Base-by-base conservation (phyloP, 2,888 invertebrate species). In the Platerodrilus igneus region DNA sequence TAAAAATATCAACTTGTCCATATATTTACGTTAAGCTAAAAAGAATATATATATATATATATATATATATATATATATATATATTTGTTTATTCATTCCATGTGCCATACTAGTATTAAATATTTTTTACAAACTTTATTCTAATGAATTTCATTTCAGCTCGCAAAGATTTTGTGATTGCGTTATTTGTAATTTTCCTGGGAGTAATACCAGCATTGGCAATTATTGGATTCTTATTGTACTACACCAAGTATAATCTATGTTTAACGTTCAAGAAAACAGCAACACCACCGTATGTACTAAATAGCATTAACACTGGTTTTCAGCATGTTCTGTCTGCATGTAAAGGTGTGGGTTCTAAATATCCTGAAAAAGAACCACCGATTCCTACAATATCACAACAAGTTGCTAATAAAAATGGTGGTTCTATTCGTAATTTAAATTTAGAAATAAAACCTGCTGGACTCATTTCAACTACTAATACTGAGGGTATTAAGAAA, bases 181-280 rank as follows among this genome's bases (percentile, higher is more conserved):
- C 85, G 18, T 75, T 95, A 73, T 86, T 86, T 66, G 78, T 95
- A 50, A 80, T 92, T 56, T 91, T 93, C 78, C 76, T 94, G 55
- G 84, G 88, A 14, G 81, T 93, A 52, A 73, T 93, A 37, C 92
- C 93, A 0, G 67, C 79, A 41, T 67, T 84, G 23, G 77, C 83
- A 1, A 66, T 86, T 13, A 59, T 81, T 2, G 72, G 81, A 21
- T 77, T 87, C 64, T 70, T 86, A 20, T 64, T 80, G 35, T 91
- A 88, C 76, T 87, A 87, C 70, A 77, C 80, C 45, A 76, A 79
- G 14, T 81, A 80, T 61, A 81, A 86, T 54, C 67, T 82, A 61
- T 72, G 70, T 48, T 68, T 73, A 23, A 37, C 48, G 26, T 72
- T 74, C 62, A 75, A 76, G 71, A 72, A 71, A 57, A 61, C 67